Base-by-base conservation (phyloP, 2,888 invertebrate genomes). In the Gastracanthus pulcherrimus region DNA sequence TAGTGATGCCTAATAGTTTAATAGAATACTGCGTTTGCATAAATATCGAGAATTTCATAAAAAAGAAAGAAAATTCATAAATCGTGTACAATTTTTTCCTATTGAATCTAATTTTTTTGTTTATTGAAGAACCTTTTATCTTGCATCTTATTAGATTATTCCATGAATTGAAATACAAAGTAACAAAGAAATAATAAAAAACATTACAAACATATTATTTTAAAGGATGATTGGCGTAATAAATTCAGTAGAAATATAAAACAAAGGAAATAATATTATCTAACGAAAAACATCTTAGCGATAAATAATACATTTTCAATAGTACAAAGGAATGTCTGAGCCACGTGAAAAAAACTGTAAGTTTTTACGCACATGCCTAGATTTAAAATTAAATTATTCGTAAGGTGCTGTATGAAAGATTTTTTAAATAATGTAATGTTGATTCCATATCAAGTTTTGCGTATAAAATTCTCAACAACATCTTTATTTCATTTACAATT, bases 271-370 rank as follows among this genome's bases (percentile, higher is more conserved):
- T 9, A 0, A 23, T 51, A 64, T 36, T 19, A 60, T n/a, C n/a
- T 6, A 60, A 55, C 2, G 31, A 62, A 55, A 72, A 45, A 36
- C 5, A 64, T 23, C 51, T 77, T 70, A 77, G 31, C 23, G 13
- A 64, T 41, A 77, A 66, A 26, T 72, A 55, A 66, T 78, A 72
- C 31, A 58, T 64, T 48, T 26, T 29, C 16, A 55, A 71, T 29
- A 51, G 31, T 55, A 26, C 31, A 34, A 72, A 79, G 79, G 79
- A 79, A 79, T 79, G 79, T 79, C 34, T 34, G 26, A 66, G n/a
- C 23, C 13, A 41, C 31, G 41, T n/a, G 23, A 23, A 62, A 41
- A 62, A 60, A 62, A 13, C 19, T 31, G 13, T 13, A 62, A 34
- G 36, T 36, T n/a, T n/a, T 48, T 29, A 31, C 58, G 41, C 36